These are phyloP conservation scores for Leucania comma DNA, from an alignment of 2,888 invertebrate genomes.

Conservation along the genomic window DNA sequence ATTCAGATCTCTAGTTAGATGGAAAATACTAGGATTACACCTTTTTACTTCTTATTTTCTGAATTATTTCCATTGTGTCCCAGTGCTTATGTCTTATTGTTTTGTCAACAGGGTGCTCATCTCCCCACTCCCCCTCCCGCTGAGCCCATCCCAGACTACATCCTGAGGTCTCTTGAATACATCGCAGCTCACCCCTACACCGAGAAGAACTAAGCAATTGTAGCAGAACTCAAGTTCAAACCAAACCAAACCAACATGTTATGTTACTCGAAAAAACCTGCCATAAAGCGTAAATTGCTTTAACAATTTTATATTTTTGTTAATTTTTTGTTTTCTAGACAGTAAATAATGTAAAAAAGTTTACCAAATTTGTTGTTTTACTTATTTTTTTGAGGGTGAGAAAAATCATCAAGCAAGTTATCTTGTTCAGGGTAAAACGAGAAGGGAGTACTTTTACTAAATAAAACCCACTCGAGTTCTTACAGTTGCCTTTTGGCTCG, in stretches of 20 bases:
- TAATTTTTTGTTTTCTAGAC: constrained; percentile 64
- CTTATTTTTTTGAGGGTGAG: background rate
- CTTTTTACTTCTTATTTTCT: background rate
- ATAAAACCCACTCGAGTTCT: too few species aligned
- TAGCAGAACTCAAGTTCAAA: constrained; percentile 30
- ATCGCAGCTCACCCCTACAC: constrained; percentile 85
- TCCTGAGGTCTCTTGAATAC: constrained; percentile 83
- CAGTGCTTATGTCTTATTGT: constrained; percentile 40
- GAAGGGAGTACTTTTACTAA: too few species aligned
- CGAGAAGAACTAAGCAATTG: constrained; percentile 53
- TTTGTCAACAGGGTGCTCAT: constrained; percentile 72
- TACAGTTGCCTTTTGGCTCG: too few species aligned
- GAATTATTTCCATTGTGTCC: too few species aligned
- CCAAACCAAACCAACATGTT: constrained; percentile 49
- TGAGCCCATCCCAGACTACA: constrained; percentile 86
- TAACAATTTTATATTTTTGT: constrained; percentile 62
- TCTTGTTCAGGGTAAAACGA: too few species aligned
- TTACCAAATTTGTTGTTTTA: constrained; percentile 47
- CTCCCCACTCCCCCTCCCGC: constrained; percentile 81
- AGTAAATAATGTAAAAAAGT: constrained; percentile 68
- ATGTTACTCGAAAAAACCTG: constrained; percentile 22
- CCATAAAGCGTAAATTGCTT: constrained; percentile 64
- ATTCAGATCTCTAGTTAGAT: too few species aligned
- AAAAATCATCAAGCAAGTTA: too few species aligned
- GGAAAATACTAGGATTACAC: background rate